phyloP scores from a whole-genome alignment of 1,140 invertebrate species.

The Leucophenga varia region DNA sequence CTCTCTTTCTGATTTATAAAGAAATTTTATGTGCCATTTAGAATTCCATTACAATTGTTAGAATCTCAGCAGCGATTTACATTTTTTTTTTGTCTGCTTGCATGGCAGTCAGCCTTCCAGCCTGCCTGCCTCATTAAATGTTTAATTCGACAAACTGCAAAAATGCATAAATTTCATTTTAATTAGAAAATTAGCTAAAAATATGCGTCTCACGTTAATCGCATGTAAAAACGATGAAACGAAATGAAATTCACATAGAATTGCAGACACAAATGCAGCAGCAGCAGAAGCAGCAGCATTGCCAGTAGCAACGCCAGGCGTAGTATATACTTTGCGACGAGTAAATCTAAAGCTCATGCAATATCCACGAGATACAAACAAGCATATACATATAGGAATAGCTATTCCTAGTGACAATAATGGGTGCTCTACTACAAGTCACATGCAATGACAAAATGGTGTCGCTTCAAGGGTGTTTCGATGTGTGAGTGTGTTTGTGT shows the following conservation, averaged over 20 bases:
- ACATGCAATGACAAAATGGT: no score
- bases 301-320: slow-evolving; percentile 5
- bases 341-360: slow-evolving; percentile 36
- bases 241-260: slow-evolving; percentile 13
- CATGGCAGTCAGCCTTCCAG: no score
- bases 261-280: slow-evolving; percentile 18
- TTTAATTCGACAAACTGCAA: slow-evolving; percentile 43
- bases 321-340: no score
- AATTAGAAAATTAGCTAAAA: slow-evolving; percentile 56
- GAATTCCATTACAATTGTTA: no score
- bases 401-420: background rate
- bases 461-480: slow-evolving; percentile 16
- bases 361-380: slow-evolving; percentile 38
- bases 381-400: no score
- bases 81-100: no score
- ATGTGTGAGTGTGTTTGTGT: background rate
- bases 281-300: slow-evolving; percentile 7
- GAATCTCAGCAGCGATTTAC: no score
- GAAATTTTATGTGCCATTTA: no score
- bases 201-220: slow-evolving; percentile 56
- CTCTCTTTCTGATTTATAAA: no score
- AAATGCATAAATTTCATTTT: slow-evolving; percentile 55
- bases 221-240: slow-evolving; percentile 29
- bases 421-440: background rate
- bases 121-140: no score